Percentiles rank a stretch among this genome's conserved stretches.
Evolutionary conservation across 2,888 invertebrate species (phyloP).

Genomic region (Hedya salicella): DNA sequence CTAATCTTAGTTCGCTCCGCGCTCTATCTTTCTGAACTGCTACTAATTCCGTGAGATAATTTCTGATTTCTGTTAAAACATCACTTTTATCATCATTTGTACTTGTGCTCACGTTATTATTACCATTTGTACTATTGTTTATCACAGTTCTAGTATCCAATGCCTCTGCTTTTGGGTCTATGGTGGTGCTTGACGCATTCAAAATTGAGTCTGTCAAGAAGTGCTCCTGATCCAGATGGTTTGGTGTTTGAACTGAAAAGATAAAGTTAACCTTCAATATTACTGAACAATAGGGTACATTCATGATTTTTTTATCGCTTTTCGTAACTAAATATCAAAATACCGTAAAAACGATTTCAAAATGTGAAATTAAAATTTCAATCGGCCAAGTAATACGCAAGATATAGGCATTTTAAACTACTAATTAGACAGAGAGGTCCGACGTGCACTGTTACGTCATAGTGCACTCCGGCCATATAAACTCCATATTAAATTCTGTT

Average conservation of each 20-base stretch:
- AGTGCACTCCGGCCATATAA: no score
- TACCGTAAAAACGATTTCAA: no score
- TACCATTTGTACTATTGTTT: constrained; percentile 3
- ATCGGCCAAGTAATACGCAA: no score
- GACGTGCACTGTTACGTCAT: no score
- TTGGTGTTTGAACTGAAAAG: constrained; percentile 17
- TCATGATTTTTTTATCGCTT: no score
- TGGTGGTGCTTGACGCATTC: constrained; percentile 5
- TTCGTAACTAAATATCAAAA: no score
- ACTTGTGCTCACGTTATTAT: neutral
- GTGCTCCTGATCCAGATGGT: constrained; percentile 10
- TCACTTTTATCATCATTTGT: neutral
- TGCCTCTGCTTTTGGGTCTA: neutral
- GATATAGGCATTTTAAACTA: no score
- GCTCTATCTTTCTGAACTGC: constrained; percentile 22
- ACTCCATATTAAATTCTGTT: no score
- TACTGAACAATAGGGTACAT: neutral
- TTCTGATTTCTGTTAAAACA: constrained; percentile 18
- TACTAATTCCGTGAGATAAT: constrained; percentile 19
- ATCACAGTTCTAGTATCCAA: neutral
- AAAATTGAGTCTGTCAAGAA: constrained; percentile 13
- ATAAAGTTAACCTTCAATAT: neutral
- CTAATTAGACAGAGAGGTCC: no score
- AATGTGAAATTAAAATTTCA: no score
- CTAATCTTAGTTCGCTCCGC: constrained; percentile 17